Evolutionary conservation across 2,113 vertebrate genomes (phyloP).

Genomic region (Scolopax mira): DNA sequence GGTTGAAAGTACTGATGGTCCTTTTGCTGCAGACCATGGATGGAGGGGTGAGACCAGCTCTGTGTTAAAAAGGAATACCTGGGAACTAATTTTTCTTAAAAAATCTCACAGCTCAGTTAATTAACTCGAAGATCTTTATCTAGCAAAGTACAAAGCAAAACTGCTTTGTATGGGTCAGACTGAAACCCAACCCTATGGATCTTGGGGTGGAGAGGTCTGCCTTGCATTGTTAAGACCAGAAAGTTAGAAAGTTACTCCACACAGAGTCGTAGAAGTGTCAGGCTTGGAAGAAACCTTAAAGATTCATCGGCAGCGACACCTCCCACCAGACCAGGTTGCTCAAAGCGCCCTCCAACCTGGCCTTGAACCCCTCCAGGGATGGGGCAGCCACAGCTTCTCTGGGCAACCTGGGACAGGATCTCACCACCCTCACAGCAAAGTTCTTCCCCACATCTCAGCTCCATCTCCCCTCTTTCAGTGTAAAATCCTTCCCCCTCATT

Average conservation of each 20-base stretch:
- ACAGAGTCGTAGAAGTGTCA: no score
- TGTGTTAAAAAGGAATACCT: background rate
- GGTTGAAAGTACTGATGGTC: background rate
- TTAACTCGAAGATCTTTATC: background rate
- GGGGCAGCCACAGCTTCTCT: no score
- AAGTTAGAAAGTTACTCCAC: background rate
- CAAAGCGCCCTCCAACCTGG: no score
- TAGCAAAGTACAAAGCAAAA: background rate
- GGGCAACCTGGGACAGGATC: no score
- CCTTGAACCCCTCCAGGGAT: no score
- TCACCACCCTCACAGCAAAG: no score
- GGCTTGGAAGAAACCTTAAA: background rate
- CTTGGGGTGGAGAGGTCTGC: background rate
- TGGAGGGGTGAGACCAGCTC: background rate
- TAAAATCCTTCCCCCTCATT: no score
- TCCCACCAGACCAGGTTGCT: no score
- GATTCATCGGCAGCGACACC: background rate
- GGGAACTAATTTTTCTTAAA: background rate
- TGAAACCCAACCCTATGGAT: background rate
- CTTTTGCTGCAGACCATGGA: background rate
- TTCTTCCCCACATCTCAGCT: no score
- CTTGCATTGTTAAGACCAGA: background rate
- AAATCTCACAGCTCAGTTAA: background rate
- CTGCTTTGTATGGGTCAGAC: background rate
- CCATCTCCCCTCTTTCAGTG: no score